These are phyloP conservation scores for Nibea coibor DNA, from an alignment of 2,113 vertebrate species.

Conservation along the genomic window DNA sequence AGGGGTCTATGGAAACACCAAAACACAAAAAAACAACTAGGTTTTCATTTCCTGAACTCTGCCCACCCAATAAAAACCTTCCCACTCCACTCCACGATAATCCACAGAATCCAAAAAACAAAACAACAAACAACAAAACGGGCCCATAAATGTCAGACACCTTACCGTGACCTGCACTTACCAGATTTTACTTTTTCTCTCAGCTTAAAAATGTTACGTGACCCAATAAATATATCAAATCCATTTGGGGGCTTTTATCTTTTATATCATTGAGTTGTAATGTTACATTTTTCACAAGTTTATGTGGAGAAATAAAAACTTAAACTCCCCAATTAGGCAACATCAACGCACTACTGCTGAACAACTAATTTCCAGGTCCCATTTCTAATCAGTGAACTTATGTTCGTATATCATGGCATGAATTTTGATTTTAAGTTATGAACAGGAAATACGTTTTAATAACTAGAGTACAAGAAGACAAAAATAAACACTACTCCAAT, in stretches of 20 bases:
- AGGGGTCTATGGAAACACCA: too few species aligned
- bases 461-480: background rate
- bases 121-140: conserved; percentile 4
- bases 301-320: conserved; percentile 1
- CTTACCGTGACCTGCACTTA: background rate
- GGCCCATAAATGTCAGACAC: background rate
- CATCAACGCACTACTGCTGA: background rate
- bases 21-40: background rate
- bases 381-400: background rate
- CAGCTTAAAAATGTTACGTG: background rate
- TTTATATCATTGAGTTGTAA: background rate
- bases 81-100: conserved; percentile 9
- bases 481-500: background rate
- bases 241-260: background rate
- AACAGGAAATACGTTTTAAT: background rate
- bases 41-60: conserved; percentile 24
- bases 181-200: background rate
- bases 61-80: background rate
- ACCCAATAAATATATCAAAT: background rate
- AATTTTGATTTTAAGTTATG: background rate
- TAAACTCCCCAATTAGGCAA: conserved; percentile 28
- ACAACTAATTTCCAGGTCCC: background rate
- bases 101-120: background rate
- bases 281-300: conserved; percentile 1
- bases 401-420: background rate